Evolutionary conservation across 92 coral and sea anemone species (phyloP).

Genomic region (Micromussa lordhowensis): DNA sequence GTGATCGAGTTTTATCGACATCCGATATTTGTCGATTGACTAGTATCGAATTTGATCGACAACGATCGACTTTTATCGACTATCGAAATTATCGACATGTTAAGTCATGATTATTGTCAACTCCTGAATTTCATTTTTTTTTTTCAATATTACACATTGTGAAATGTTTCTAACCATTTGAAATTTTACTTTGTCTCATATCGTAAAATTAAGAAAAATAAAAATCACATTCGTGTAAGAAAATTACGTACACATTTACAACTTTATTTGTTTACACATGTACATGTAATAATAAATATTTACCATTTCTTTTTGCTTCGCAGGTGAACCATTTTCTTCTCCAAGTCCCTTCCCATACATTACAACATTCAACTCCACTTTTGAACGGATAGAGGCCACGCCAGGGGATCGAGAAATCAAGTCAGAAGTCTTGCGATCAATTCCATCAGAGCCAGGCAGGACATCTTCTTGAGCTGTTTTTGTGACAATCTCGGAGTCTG

Average conservation of each 20-base stretch:
- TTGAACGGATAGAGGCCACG: constrained; percentile 81
- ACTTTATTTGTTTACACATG: neutral
- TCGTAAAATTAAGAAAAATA: neutral
- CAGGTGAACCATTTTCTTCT: constrained; percentile 54
- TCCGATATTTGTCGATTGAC: too few species aligned
- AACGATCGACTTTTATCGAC: too few species aligned
- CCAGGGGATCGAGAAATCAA: constrained; percentile 56
- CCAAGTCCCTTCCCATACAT: constrained; percentile 90
- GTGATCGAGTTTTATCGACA: too few species aligned
- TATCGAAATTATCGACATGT: too few species aligned
- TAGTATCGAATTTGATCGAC: too few species aligned
- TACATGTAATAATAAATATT: neutral
- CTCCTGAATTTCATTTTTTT: too few species aligned
- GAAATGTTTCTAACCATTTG: too few species aligned
- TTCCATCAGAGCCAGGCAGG: constrained; percentile 5
- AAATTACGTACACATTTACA: too few species aligned
- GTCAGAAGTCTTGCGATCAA: constrained; percentile 26
- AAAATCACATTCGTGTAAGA: neutral
- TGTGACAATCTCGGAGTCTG: constrained; percentile 2
- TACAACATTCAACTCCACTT: constrained; percentile 89
- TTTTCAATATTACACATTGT: too few species aligned
- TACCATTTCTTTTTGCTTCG: constrained; percentile 48
- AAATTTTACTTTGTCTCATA: neutral
- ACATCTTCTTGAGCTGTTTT: neutral
- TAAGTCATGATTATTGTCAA: too few species aligned